phyloP scores from a whole-genome alignment of 2,888 invertebrate genomes.

The Apodemia zela region DNA sequence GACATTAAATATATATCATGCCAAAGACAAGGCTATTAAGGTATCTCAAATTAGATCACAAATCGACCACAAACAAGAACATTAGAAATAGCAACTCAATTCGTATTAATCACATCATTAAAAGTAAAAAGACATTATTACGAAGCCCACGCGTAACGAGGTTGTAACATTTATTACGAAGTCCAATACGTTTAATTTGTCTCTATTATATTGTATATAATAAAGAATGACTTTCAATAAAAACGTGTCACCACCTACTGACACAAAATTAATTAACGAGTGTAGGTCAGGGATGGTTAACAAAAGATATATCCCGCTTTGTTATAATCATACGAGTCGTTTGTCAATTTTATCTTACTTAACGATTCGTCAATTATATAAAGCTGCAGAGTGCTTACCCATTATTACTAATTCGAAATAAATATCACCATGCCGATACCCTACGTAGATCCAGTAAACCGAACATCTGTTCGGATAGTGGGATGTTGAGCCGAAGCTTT shows the following conservation, averaged over 20 bases:
- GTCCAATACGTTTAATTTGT: not conserved
- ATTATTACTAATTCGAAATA: not conserved
- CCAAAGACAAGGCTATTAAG: slow-evolving; percentile 15
- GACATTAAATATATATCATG: slow-evolving; percentile 12
- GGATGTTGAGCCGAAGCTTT: too few species aligned
- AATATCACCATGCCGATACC: not conserved
- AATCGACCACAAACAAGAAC: slow-evolving; percentile 17
- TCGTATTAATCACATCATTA: slow-evolving; percentile 25
- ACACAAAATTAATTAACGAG: not conserved
- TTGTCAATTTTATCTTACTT: not conserved
- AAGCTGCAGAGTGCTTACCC: not conserved
- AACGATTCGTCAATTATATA: not conserved
- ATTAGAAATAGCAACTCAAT: slow-evolving; percentile 25
- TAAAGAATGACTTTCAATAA: slow-evolving; percentile 9
- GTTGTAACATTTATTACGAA: not conserved
- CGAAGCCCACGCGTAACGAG: slow-evolving; percentile 9
- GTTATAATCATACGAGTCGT: not conserved
- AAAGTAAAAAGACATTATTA: slow-evolving; percentile 15
- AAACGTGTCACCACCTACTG: slow-evolving; percentile 7
- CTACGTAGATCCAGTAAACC: not conserved
- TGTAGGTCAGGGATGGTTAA: slow-evolving; percentile 5
- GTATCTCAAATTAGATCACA: slow-evolving; percentile 19
- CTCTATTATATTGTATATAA: slow-evolving; percentile 4
- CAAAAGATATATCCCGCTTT: not conserved
- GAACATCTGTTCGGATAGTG: too few species aligned